Evolutionary conservation across 2,888 invertebrate species (phyloP), one percentile per base, ranked within the genome.

Genomic region (Apamea epomidion): DNA sequence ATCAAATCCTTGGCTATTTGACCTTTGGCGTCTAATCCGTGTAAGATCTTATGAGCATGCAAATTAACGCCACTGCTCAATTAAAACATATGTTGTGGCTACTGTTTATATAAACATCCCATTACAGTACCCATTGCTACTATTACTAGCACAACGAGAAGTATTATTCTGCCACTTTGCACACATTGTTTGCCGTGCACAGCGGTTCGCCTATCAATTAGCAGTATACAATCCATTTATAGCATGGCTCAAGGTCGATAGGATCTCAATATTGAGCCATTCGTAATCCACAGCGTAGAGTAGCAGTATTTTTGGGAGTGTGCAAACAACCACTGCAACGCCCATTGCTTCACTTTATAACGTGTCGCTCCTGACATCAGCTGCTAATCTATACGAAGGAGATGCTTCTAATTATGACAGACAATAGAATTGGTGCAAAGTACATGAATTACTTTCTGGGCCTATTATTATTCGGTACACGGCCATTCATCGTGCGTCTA

Each of bases 141-240:
- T 37, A 48, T 67, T 62, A 29, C 10, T 51, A 48, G 51, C 25
- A 25, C 18, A 29, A 48, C 21, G 45, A 54, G 37, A 42, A 58
- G 65, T 77, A 74, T 68, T 64, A 71, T 67, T 45, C 54, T 64
- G 29, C 62, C 32, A 25, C 25, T 83, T 74, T 71, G 25, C 62
- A 54, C 29, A 65, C 65, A 83, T 87, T 74, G 84, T 87, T 83
- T 42, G 29, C 62, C 48, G 60, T 73, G 77, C 73, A 82, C 58
- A 72, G 83, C 64, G 72, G 77, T 83, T 78, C 54, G 74, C 70
- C 78, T 71, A 83, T 87, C 74, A 84, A 84, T 84, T 87, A 83
- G 70, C 60, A 62, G 75, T 85, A 83, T 32, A 78, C 87, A 87
- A 83, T 83, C 84, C 84, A 84, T 84, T 84, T 78, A 87, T 80